A percentile compares a stretch with the other conserved stretches of the same genome.
phyloP scores from a whole-genome alignment of 2,888 invertebrate genomes.

The Xylocampa areola region DNA sequence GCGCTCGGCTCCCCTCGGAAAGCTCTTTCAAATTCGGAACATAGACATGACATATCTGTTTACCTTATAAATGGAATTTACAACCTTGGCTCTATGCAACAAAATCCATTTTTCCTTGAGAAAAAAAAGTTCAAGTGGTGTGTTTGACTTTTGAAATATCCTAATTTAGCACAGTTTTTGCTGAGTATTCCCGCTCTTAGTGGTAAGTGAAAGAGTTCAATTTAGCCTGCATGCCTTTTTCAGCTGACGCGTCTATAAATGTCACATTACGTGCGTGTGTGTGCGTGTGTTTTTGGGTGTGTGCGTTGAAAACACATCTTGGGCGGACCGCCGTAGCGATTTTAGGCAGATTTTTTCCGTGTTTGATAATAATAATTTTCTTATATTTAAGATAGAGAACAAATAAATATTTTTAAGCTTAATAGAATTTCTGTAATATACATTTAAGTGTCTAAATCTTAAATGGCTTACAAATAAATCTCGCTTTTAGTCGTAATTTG shows the following conservation, averaged over 20 bases:
- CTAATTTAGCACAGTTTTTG: conserved; percentile 76
- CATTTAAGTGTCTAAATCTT: too few species aligned
- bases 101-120: conserved; percentile 59
- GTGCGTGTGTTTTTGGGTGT: conserved; percentile 70
- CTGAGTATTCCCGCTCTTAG: conserved; percentile 65
- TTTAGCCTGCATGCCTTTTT: conserved; percentile 69
- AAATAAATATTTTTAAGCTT: too few species aligned
- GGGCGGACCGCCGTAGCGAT: conserved; percentile 72
- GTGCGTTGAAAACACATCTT: conserved; percentile 84
- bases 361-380: conserved; percentile 64
- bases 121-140: conserved; percentile 73
- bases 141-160: conserved; percentile 86
- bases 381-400: conserved; percentile 52
- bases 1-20: conserved; percentile 83
- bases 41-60: conserved; percentile 83
- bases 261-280: conserved; percentile 71
- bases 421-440: too few species aligned
- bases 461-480: not conserved
- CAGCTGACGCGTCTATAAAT: conserved; percentile 87
- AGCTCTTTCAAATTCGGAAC: conserved; percentile 86
- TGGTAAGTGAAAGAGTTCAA: conserved; percentile 53
- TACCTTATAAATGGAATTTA: conserved; percentile 54
- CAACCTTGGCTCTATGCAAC: conserved; percentile 51
- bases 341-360: conserved; percentile 79
- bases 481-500: not conserved